Conservation (phyloP, 2,888 invertebrate genomes). For the Pristionchus exspectatus region DNA sequence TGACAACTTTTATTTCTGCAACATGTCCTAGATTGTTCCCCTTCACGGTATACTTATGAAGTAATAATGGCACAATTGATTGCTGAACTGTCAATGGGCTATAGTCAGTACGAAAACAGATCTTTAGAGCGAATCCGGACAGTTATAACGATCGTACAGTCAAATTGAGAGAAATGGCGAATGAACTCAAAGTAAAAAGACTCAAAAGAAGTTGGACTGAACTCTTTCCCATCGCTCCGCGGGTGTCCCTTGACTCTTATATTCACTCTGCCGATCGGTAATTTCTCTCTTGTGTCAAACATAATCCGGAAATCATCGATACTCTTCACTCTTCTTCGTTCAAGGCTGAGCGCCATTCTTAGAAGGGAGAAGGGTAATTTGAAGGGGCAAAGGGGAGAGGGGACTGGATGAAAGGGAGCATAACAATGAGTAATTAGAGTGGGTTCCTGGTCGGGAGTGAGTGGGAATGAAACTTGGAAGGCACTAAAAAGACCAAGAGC, state of each 20-base stretch:
- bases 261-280: constrained; percentile 2
- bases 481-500: too few species aligned
- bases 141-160: background rate
- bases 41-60: background rate
- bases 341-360: constrained; percentile 18
- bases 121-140: background rate
- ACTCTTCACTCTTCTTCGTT: background rate
- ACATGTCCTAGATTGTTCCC: background rate
- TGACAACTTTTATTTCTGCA: too few species aligned
- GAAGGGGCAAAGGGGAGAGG: background rate
- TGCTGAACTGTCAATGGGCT: background rate
- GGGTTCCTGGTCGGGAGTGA: constrained; percentile 12
- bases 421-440: background rate
- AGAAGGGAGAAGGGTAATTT: constrained; percentile 10
- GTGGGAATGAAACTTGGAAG: background rate
- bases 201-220: background rate
- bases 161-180: background rate
- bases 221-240: background rate
- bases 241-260: background rate
- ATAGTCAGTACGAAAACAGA: background rate
- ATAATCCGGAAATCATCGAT: constrained; percentile 36
- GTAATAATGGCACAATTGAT: background rate
- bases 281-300: constrained; percentile 5
- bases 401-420: background rate
- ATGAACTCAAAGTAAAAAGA: background rate